These are phyloP conservation scores for Rhegmatorhina hoffmannsi DNA, from an alignment of 2,113 vertebrate genomes.

Conservation along the genomic window DNA sequence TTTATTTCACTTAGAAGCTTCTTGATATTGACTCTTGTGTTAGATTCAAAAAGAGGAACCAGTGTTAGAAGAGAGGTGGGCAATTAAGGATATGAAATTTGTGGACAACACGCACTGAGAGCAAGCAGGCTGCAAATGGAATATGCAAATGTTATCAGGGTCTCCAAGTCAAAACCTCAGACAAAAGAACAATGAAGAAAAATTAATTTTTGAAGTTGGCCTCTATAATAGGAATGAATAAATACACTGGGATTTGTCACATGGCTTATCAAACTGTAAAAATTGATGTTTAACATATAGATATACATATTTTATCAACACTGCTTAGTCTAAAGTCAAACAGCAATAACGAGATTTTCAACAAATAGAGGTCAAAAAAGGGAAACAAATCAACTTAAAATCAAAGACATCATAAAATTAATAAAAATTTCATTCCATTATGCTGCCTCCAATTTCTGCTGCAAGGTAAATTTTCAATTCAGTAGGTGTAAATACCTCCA, in stretches of 20 bases:
- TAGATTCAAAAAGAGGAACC: not conserved
- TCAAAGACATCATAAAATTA: not conserved
- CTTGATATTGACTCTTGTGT: not conserved
- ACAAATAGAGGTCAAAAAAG: not conserved
- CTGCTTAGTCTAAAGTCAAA: not conserved
- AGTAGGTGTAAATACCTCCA: not conserved
- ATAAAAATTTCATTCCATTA: not conserved
- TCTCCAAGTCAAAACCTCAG: not conserved
- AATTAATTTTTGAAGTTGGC: not conserved
- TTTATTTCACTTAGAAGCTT: not conserved
- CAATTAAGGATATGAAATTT: not conserved
- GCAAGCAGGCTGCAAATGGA: not conserved
- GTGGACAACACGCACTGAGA: not conserved
- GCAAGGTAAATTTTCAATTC: not conserved
- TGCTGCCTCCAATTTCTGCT: not conserved
- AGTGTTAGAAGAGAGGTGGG: not conserved
- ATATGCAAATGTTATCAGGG: not conserved
- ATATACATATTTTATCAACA: not conserved
- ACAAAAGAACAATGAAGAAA: not conserved
- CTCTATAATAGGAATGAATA: not conserved
- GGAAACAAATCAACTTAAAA: not conserved
- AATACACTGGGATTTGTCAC: not conserved
- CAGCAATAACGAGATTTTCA: not conserved
- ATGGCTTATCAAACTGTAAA: not conserved
- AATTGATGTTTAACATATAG: not conserved